phyloP scores from a whole-genome alignment of 2,797 vertebrate genomes.

The Dallia pectoralis region DNA sequence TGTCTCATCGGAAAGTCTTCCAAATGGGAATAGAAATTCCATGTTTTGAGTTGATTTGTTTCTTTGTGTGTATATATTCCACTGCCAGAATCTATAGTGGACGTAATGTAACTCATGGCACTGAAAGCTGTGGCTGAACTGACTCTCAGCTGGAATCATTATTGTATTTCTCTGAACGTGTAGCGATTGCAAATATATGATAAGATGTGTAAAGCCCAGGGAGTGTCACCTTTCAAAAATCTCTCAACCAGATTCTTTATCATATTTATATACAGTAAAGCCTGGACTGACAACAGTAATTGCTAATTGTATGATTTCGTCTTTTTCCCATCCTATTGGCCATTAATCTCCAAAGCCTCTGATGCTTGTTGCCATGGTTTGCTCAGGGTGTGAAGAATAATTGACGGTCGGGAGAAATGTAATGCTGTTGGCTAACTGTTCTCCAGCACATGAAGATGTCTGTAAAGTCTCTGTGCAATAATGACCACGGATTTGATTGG shows the following conservation, averaged over 20 bases:
- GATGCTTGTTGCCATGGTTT: background rate
- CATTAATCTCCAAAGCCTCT: background rate
- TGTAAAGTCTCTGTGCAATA: too few species aligned
- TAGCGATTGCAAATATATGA: background rate
- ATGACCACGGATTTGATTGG: background rate
- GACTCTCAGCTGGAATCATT: background rate
- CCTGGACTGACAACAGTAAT: background rate
- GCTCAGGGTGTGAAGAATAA: background rate
- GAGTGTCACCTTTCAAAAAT: background rate
- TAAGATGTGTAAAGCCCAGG: background rate
- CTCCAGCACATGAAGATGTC: background rate
- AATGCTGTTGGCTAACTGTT: background rate
- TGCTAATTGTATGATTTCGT: background rate
- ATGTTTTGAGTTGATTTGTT: background rate
- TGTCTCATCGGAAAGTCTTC: background rate
- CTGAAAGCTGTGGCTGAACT: background rate
- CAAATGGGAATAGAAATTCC: background rate
- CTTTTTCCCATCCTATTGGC: background rate
- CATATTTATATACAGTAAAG: background rate
- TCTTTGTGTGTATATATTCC: background rate
- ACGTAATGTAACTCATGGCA: background rate
- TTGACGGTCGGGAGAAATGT: background rate
- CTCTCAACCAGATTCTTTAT: background rate
- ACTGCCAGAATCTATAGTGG: background rate
- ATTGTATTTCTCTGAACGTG: background rate